Percentiles rank a stretch among this genome's conserved stretches.
Conservation (phyloP, 2,113 vertebrate genomes). For the Corythornis cristatus region DNA sequence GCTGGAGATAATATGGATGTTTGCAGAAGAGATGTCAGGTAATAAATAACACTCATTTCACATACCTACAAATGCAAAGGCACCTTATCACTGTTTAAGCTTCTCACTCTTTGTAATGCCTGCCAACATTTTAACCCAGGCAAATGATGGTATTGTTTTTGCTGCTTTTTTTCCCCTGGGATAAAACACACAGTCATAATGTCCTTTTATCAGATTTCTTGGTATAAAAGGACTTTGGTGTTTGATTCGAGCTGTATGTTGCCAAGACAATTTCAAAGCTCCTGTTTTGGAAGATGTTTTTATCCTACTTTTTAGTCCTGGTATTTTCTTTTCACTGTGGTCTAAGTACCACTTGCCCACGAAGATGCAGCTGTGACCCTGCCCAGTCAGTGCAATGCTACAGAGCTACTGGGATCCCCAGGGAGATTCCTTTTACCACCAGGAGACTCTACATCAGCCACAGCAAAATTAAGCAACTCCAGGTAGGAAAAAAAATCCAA, state of each 20-base stretch:
- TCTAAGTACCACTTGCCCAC: conserved; percentile 67
- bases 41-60: conserved; percentile 83
- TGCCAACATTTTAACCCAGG: conserved; percentile 78
- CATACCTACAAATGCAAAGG: conserved; percentile 77
- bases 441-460: conserved; percentile 80
- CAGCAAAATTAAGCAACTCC: conserved; percentile 82
- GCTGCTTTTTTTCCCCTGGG: conserved; percentile 51
- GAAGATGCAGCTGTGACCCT: conserved; percentile 80
- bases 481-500: conserved; percentile 73
- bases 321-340: conserved; percentile 44
- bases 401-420: conserved; percentile 71
- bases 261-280: background rate
- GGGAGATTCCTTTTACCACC: conserved; percentile 68
- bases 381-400: conserved; percentile 77
- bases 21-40: conserved; percentile 78
- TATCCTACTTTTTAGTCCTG: conserved; percentile 40
- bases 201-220: conserved; percentile 73
- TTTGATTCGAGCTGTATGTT: background rate
- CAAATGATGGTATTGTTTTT: conserved; percentile 73
- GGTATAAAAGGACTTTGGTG: conserved; percentile 69
- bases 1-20: conserved; percentile 76
- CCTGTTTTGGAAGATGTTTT: conserved; percentile 69
- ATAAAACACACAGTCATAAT: conserved; percentile 74
- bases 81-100: conserved; percentile 77
- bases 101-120: conserved; percentile 74